A percentile compares a stretch with the other conserved stretches of the same genome.
These are phyloP conservation scores for Oreohelix idahoensis DNA, from an alignment of 1,140 invertebrate species.

Conservation along the genomic window DNA sequence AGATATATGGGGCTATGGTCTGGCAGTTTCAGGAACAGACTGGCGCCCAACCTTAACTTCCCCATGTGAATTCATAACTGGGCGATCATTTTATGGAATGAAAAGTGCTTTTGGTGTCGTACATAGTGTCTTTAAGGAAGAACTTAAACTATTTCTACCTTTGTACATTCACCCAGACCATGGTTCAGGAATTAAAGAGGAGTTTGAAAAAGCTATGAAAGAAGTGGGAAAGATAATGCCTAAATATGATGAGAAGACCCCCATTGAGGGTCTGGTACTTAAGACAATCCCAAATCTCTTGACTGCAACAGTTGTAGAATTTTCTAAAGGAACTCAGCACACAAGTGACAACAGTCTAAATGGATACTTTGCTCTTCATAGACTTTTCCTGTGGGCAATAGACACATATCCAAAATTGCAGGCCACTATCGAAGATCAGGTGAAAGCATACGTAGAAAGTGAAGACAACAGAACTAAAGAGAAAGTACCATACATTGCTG, in stretches of 20 bases:
- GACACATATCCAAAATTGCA: constrained; percentile 60
- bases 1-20: constrained; percentile 61
- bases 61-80: constrained; percentile 60
- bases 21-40: constrained; percentile 58
- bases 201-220: constrained; percentile 55
- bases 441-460: constrained; percentile 57
- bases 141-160: constrained; percentile 60
- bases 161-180: constrained; percentile 61
- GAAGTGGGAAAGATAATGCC: constrained; percentile 54
- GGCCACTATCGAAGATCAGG: not conserved
- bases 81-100: constrained; percentile 58
- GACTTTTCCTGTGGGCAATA: constrained; percentile 63
- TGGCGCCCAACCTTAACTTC: constrained; percentile 59
- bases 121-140: constrained; percentile 63
- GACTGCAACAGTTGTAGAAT: constrained; percentile 63
- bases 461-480: constrained; percentile 57
- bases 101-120: constrained; percentile 55
- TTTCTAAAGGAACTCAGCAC: constrained; percentile 65
- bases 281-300: constrained; percentile 65
- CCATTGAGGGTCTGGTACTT: constrained; percentile 58
- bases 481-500: constrained; percentile 62
- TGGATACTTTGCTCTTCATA: constrained; percentile 63
- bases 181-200: constrained; percentile 50
- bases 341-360: constrained; percentile 63
- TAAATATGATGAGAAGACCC: constrained; percentile 56